Conservation (phyloP, 2,888 invertebrate genomes). For the Callosobruchus maculatus region DNA sequence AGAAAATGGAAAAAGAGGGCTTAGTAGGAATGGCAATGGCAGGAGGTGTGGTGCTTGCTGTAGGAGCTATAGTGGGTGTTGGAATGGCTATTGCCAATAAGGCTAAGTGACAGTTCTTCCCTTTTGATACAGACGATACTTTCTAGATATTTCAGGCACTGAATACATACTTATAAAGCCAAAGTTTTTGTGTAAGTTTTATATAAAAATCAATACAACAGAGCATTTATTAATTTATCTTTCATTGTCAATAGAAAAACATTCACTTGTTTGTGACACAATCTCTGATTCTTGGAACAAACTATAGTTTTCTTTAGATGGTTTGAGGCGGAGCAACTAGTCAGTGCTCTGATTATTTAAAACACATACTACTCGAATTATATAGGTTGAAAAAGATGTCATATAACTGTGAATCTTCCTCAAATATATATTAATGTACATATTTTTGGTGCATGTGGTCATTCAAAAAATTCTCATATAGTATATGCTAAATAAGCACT, state of each 20-base stretch:
- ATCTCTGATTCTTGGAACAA: too few species aligned
- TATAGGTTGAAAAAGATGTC: too few species aligned
- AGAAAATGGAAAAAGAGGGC: conserved; percentile 89
- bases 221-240: not conserved
- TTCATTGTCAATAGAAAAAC: not conserved
- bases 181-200: not conserved
- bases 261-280: too few species aligned
- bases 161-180: not conserved
- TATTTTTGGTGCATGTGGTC: too few species aligned
- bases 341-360: too few species aligned
- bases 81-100: conserved; percentile 69
- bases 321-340: too few species aligned
- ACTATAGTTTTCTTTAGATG: too few species aligned
- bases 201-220: not conserved
- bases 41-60: conserved; percentile 80
- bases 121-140: not conserved
- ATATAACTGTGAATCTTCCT: too few species aligned
- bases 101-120: conserved; percentile 27
- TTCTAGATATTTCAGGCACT: not conserved
- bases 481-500: too few species aligned
- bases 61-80: conserved; percentile 79
- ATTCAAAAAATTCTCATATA: too few species aligned
- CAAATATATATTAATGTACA: too few species aligned
- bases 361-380: too few species aligned
- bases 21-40: conserved; percentile 85